phyloP scores from a whole-genome alignment of 2,113 vertebrate species.

The Isichthys henryi region DNA sequence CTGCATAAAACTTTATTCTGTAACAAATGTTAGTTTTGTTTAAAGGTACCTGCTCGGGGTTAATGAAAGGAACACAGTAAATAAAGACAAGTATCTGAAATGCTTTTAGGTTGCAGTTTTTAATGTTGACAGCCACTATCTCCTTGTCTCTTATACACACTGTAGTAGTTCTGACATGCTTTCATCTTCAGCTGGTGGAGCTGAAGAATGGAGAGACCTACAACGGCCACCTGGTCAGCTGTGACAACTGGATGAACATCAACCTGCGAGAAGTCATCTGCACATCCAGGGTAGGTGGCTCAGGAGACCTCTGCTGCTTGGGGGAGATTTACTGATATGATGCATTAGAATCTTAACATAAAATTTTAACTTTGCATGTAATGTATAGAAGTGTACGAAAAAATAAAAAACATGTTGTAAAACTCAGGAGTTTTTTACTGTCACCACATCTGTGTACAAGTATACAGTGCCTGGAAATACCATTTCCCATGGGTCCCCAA shows the following conservation, averaged over 20 bases:
- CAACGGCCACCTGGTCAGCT: constrained; percentile 95
- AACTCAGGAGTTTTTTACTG: neutral
- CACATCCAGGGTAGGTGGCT: constrained; percentile 75
- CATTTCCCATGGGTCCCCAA: neutral
- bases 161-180: neutral
- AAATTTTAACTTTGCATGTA: neutral
- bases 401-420: neutral
- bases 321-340: neutral
- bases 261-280: constrained; percentile 96
- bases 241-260: constrained; percentile 99
- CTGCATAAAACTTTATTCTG: neutral
- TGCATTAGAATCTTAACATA: neutral
- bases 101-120: neutral
- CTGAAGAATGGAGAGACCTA: constrained; percentile 95
- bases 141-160: neutral
- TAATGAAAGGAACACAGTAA: neutral
- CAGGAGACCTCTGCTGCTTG: neutral
- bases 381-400: neutral
- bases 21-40: neutral
- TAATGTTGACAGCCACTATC: neutral
- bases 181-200: constrained; percentile 76
- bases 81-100: neutral
- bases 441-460: neutral
- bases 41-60: neutral
- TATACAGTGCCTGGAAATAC: neutral